These are phyloP conservation scores for Eurois occulta DNA, from an alignment of 2,888 invertebrate species.

Conservation along the genomic window DNA sequence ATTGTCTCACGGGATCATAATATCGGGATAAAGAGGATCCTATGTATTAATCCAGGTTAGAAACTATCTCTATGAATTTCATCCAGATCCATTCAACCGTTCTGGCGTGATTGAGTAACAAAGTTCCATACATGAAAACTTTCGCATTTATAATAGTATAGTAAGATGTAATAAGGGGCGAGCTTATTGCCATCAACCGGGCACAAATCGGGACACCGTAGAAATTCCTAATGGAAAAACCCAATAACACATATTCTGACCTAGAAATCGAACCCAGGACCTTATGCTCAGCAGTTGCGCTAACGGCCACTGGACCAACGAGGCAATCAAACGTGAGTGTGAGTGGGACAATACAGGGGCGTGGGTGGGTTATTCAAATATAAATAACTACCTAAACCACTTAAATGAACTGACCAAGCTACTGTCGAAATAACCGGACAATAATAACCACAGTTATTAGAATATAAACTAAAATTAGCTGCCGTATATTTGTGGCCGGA, in stretches of 20 bases:
- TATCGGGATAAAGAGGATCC: too few relatives aligned
- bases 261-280: background rate
- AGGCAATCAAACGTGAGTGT: background rate
- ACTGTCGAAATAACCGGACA: conserved; percentile 27
- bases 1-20: too few relatives aligned
- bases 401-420: background rate
- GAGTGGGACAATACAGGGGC: background rate
- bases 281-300: background rate
- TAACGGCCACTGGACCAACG: background rate
- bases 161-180: too few relatives aligned
- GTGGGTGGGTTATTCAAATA: background rate
- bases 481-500: conserved; percentile 66
- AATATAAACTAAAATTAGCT: conserved; percentile 46
- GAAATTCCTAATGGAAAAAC: too few relatives aligned
- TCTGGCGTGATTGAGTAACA: too few relatives aligned
- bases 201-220: too few relatives aligned
- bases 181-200: too few relatives aligned
- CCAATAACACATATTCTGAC: background rate
- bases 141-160: too few relatives aligned
- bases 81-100: too few relatives aligned
- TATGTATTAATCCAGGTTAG: too few relatives aligned
- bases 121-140: too few relatives aligned
- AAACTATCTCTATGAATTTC: too few relatives aligned
- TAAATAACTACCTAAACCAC: background rate
- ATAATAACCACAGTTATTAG: conserved; percentile 36